Base-by-base conservation (phyloP, 2,888 invertebrate species). In the Priocnemis perturbator region DNA sequence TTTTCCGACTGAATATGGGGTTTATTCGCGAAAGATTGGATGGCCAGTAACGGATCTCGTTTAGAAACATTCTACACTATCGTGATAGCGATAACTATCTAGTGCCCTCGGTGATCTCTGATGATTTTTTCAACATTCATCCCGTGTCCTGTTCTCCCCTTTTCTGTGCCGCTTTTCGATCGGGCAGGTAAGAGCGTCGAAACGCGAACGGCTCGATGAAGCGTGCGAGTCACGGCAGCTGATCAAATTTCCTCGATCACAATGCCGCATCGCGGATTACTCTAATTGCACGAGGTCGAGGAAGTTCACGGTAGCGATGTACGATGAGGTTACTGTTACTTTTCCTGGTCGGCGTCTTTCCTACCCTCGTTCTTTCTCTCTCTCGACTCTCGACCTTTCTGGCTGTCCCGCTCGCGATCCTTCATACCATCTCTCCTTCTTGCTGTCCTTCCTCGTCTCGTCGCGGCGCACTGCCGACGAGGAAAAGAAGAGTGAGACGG, bases 261-360 rank as follows among this genome's bases (percentile, higher is more conserved):
- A 67, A 67, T 50, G 63, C 59, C 64, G 56, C 75, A 67, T 61
- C 69, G 60, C 50, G 69, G 69, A 71, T 73, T 71, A 53, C 68
- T 69, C 66, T 78, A 78, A 79, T 78, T 78, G 78, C 73, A 53
- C 55, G 71, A 73, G 78, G 74, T 78, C 77, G 79, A 50, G 70
- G 69, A 78, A 78, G 75, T 78, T 78, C 77, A 77, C 73, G 73
- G 75, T 75, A 72, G 69, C 77, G 71, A 63, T 61, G 71, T 64
- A 73, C 73, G 68, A 73, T 71, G 79, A 77, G 75, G 77, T 83
- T 82, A 84, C 83, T 84, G 82, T 83, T 85, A 84, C 82, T 84
- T 83, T 79, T 82, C 80, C 81, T 82, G 79, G 67, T 81, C 81
- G 81, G 17, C 70, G 77, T 72, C 74, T 73, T 67, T 52, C 52